Base-by-base conservation (phyloP, 2,113 vertebrate genomes). In the Gallinago paraguaiae region DNA sequence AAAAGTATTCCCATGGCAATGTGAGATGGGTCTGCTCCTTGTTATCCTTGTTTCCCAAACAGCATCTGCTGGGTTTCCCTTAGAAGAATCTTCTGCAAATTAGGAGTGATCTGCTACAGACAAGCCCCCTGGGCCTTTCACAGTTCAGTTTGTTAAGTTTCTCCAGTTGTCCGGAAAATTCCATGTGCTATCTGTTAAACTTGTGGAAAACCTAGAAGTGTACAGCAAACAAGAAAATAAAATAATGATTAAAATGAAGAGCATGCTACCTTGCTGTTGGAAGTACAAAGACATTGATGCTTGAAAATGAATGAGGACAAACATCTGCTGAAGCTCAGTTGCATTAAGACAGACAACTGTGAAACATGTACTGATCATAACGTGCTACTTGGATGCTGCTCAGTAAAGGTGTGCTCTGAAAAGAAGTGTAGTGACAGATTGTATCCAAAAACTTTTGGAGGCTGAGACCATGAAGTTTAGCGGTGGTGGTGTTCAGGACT, bases 41-140 rank as follows among this genome's bases (percentile, higher is more conserved):
- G 43, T 94, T 93, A 86, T 65, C 33, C 5, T 80, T 91, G 27
- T 91, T 95, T 90, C 56, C 33, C 45, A 90, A 93, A 82, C 25
- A 76, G 4, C 80, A 71, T 45, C 13, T 45, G 2, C 28, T 82
- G 28, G 10, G 7, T 83, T 92, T 92, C 63, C 33, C 48, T 82
- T 82, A 74, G 80, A 93, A 82, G 56, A 92, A 79, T 82, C 41
- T 90, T 93, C 80, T 80, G 31, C 88, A 77, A 92, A 92, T 92
- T 92, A 94, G 31, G 64, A 87, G 16, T 88, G 57, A 94, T 90
- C 45, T 74, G 51, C 45, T 79, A 35, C 54, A 94, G 75, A 84
- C 37, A 78, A 39, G 46, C 7, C 68, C 72, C 61, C 86, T 84
- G 68, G 72, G 43, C 59, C 22, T 7, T 63, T 92, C 48, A 54